Base-by-base conservation (phyloP, 2,113 vertebrate species). In the Platichthys flesus region DNA sequence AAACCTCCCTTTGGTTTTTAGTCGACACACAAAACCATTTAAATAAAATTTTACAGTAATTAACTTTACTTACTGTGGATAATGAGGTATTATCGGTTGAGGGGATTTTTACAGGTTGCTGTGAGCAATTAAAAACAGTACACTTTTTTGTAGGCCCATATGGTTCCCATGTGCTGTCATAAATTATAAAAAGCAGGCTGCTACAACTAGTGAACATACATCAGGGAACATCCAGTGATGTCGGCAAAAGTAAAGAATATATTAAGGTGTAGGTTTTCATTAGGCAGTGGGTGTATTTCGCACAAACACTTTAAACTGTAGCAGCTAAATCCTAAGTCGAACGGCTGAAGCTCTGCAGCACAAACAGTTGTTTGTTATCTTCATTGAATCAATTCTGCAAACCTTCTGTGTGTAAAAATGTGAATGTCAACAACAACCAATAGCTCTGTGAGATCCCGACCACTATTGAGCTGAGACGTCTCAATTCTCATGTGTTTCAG, bases 401-500 rank as follows among this genome's bases (percentile, higher is more conserved):
- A 49, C 0, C 14, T 15, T 16, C 26, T 55, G 24, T 55, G 20
- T 45, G 13, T 15, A 21, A 45, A 2, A 13, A 47, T 56, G 37
- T 55, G 21, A 26, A 7, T 23, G 26, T 45, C 35, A 56, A 24
- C 62, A 64, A 40, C 20, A 56, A 24, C 21, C 28, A 58, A 20
- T 47, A 76, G 16, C 15, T 54, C 61, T 54, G 15, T 62, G 3
- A 15, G 1, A 16, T 37, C n/a, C 5, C 55, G 49, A 40, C 8
- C 2, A 3, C 18, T 23, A 21, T 24, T 37, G 10, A 47, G 55
- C 24, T 26, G 4, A 57, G 7, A 58, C 5, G 15, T 51, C 63
- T 61, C 2, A 42, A 70, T 40, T 13, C 1, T 72, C 1, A 4
- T 89, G 64, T 82, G 52, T 93, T 90, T 81, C 74, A 99, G 97